phyloP scores from a whole-genome alignment of 2,888 invertebrate species.

The Drosophila quasianomalipes region DNA sequence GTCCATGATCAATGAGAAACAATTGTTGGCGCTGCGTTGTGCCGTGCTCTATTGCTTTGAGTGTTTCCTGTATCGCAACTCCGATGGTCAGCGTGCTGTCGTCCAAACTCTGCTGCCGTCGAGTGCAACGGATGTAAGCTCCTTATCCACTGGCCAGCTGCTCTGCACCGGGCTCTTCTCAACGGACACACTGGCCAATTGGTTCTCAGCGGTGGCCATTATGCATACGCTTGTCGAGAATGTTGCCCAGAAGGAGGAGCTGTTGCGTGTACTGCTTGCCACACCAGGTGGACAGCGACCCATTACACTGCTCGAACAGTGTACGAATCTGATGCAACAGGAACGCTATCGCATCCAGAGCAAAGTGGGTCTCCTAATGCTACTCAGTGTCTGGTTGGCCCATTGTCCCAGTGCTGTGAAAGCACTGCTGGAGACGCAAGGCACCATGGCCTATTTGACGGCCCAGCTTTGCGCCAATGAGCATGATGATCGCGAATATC shows the following conservation, averaged over 20 bases:
- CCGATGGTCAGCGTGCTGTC: conserved; percentile 93
- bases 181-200: conserved; percentile 94
- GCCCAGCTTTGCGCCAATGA: conserved; percentile 93
- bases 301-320: conserved; percentile 95
- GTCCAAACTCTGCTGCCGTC: conserved; percentile 97
- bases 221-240: conserved; percentile 96
- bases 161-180: conserved; percentile 97
- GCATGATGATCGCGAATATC: conserved; percentile 95
- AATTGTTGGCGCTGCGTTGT: conserved; percentile 94
- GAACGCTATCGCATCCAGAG: conserved; percentile 89
- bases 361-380: conserved; percentile 95
- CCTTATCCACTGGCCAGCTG: conserved; percentile 93
- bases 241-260: conserved; percentile 93
- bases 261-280: conserved; percentile 95
- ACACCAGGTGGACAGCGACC: conserved; percentile 93
- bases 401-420: conserved; percentile 94
- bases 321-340: conserved; percentile 93
- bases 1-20: conserved; percentile 99
- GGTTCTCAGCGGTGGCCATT: conserved; percentile 97
- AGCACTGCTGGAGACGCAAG: conserved; percentile 91
- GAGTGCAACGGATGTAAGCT: conserved; percentile 90
- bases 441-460: conserved; percentile 94
- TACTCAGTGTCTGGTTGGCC: conserved; percentile 95
- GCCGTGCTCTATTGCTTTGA: conserved; percentile 99
- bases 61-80: conserved; percentile 97